Percentiles rank a stretch among this genome's conserved stretches.
These are phyloP conservation scores for Bujurquina vittata DNA, from an alignment of 2,113 vertebrate species.

Conservation along the genomic window DNA sequence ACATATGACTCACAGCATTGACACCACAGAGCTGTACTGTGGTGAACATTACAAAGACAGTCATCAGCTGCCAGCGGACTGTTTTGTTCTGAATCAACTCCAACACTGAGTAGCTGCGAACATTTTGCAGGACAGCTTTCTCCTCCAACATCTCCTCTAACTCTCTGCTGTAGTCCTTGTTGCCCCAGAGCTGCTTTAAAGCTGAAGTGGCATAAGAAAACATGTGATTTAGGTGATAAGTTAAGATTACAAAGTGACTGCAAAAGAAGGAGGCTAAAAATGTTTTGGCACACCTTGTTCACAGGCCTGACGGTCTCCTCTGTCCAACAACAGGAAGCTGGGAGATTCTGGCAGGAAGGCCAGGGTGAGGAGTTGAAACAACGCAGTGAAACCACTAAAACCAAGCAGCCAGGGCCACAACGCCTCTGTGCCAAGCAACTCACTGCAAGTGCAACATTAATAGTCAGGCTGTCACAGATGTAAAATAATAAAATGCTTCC, in stretches of 20 bases:
- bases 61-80: slow-evolving; percentile 80
- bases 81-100: slow-evolving; percentile 76
- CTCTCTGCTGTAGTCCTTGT: slow-evolving; percentile 44
- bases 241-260: no score
- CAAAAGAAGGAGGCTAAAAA: not conserved
- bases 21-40: slow-evolving; percentile 85
- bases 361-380: slow-evolving; percentile 82
- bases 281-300: slow-evolving; percentile 74
- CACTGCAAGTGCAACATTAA: slow-evolving; percentile 70
- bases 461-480: not conserved
- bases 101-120: slow-evolving; percentile 65
- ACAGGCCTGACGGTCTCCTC: slow-evolving; percentile 78
- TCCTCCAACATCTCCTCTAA: slow-evolving; percentile 84
- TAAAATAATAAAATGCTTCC: not conserved
- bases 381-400: slow-evolving; percentile 68
- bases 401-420: slow-evolving; percentile 83
- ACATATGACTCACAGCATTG: slow-evolving; percentile 79
- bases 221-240: not conserved
- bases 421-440: slow-evolving; percentile 80
- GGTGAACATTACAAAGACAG: slow-evolving; percentile 64
- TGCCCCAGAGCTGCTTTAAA: slow-evolving; percentile 79
- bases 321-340: slow-evolving; percentile 83
- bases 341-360: slow-evolving; percentile 88
- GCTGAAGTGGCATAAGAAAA: slow-evolving; percentile 64
- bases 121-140: slow-evolving; percentile 66